Evolutionary conservation across 2,797 vertebrate species (phyloP), one percentile per base, ranked within the genome.

Genomic region (Tokudaia muenninki): DNA sequence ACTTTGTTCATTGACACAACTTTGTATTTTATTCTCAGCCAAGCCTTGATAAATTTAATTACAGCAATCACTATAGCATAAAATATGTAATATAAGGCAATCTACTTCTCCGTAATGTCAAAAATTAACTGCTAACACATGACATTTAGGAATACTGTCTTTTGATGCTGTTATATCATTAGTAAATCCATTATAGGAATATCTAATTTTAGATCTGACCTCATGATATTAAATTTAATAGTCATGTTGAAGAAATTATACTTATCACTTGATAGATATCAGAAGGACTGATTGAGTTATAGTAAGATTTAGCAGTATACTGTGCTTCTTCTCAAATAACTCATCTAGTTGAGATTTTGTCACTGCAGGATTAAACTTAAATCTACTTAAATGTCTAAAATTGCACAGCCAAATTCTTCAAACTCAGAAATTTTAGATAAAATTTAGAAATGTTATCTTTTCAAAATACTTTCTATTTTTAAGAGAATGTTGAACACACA

Each of bases 11-110:
- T 87, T 93, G 75, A 91, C 44, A 77, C 2, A 72, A 87, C 70
- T 89, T 94, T 90, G 82, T 70, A 72, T 61, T 67, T 94, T 82
- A 92, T 82, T 93, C 47, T 9, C n/a, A 94, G 91, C 89, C 72
- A 97, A 87, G 77, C 96, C 95, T 94, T 86, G 65, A 14, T 90
- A 96, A 79, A 9, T 95, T 97, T 95, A 97, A 97, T 97, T 95
- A 92, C 26, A 94, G 34, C 17, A 88, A 80, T 80, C 88, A 90
- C 37, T 90, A 47, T 88, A 81, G 65, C 95, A 90, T 94, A 93
- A 97, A 94, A 95, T 92, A 52, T 83, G 44, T 81, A 81, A 90
- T 90, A 52, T 41, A 93, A 70, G 29, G 67, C 67, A 74, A 88
- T 87, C 44, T 77, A 34, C 16, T 79, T 2, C 70, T 72, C 92